Percentiles rank a stretch among this genome's conserved stretches.
These are phyloP conservation scores for Nasonia oneida DNA, from an alignment of 2,888 invertebrate species.

Conservation along the genomic window DNA sequence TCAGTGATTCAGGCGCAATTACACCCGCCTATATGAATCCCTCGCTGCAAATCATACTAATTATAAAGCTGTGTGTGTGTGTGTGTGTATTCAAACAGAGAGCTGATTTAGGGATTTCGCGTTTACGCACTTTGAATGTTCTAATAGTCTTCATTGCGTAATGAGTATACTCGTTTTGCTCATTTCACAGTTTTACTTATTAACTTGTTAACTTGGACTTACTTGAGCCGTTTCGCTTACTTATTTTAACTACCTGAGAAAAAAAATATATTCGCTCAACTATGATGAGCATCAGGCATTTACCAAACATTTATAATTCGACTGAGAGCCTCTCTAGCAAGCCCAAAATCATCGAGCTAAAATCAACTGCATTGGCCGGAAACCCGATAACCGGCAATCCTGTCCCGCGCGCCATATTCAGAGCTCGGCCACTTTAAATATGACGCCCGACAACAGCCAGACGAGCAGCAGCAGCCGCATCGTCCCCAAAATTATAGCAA, in stretches of 20 bases:
- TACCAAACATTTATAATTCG: not conserved
- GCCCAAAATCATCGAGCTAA: not conserved
- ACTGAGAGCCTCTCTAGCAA: not conserved
- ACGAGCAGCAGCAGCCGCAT: not conserved
- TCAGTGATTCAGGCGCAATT: not conserved
- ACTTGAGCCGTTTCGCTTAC: too few species aligned
- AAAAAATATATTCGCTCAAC: too few species aligned
- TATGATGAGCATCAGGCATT: too few species aligned
- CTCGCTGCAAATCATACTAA: not conserved
- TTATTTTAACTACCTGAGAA: too few species aligned
- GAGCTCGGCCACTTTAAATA: not conserved
- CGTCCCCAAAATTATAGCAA: not conserved
- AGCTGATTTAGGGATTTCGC: not conserved
- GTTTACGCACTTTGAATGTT: not conserved
- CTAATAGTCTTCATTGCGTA: not conserved
- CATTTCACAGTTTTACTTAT: too few species aligned
- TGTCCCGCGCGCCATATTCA: not conserved
- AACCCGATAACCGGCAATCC: not conserved
- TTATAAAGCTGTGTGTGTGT: not conserved
- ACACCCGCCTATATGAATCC: not conserved
- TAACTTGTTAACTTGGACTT: too few species aligned
- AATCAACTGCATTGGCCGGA: not conserved
- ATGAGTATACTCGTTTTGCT: not conserved
- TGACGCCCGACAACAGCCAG: not conserved
- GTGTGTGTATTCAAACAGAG: not conserved